phyloP scores from a whole-genome alignment of 2,888 invertebrate species.

The Acleris sparsana region DNA sequence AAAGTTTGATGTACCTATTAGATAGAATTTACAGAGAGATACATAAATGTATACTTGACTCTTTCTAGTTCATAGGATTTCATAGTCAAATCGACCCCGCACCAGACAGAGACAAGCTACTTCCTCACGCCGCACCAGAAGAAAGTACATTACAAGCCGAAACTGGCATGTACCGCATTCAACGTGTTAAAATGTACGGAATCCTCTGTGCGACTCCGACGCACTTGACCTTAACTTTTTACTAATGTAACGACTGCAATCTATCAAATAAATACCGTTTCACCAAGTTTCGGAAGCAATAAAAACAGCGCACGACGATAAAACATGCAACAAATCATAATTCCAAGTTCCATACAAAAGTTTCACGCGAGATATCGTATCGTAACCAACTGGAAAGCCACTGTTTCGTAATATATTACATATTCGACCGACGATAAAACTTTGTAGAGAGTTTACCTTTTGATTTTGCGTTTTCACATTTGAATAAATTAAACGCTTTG shows the following conservation, averaged over 20 bases:
- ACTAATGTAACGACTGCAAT: slow-evolving; percentile 6
- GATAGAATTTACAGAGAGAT: too few species aligned
- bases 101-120: too few species aligned
- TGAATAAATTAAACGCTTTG: too few species aligned
- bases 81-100: too few species aligned
- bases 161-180: too few species aligned
- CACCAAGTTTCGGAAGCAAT: slow-evolving; percentile 26
- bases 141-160: too few species aligned
- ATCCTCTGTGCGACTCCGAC: too few species aligned
- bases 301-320: slow-evolving; percentile 33
- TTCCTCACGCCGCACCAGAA: too few species aligned
- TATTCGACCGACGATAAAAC: slow-evolving; percentile 23
- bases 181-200: too few species aligned
- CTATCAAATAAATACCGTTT: slow-evolving; percentile 20
- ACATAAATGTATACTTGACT: too few species aligned
- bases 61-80: too few species aligned
- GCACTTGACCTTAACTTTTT: neutral
- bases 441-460: slow-evolving; percentile 16
- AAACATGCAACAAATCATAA: slow-evolving; percentile 36
- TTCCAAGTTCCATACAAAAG: slow-evolving; percentile 35
- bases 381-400: slow-evolving; percentile 30
- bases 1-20: too few species aligned
- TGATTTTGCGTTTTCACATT: slow-evolving; percentile 2
- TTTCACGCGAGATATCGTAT: slow-evolving; percentile 35
- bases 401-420: slow-evolving; percentile 28